Percentiles rank a stretch among this genome's conserved stretches.
Conservation (phyloP, 2,888 invertebrate genomes). For the Aproaerema taeniolella region DNA sequence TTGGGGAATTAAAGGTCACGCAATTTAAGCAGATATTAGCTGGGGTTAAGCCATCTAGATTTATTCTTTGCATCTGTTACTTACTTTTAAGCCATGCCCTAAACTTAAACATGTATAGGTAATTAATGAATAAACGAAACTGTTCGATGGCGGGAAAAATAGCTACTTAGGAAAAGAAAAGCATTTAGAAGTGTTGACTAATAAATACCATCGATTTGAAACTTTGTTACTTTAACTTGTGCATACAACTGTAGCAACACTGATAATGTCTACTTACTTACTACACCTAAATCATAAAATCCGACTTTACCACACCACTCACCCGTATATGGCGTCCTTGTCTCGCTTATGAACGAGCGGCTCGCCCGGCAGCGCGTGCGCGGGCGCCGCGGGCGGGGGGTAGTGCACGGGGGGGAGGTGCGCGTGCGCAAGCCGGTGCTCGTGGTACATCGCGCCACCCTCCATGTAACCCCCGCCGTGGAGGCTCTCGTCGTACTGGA, state of each 20-base stretch:
- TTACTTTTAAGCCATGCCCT: too few species aligned
- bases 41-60: too few species aligned
- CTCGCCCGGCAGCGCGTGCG: constrained; percentile 91
- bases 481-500: constrained; percentile 97
- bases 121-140: too few species aligned
- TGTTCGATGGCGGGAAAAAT: too few species aligned
- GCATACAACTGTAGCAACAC: not conserved
- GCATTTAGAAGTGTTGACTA: too few species aligned
- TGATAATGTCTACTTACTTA: too few species aligned
- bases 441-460: constrained; percentile 84
- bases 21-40: too few species aligned
- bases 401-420: constrained; percentile 84
- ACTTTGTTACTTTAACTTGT: not conserved
- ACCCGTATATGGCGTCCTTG: constrained; percentile 99
- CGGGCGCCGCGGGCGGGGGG: constrained; percentile 90
- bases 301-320: constrained; percentile 79
- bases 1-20: not conserved
- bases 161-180: too few species aligned
- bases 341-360: constrained; percentile 97
- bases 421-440: constrained; percentile 89
- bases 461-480: constrained; percentile 91
- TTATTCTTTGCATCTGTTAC: too few species aligned
- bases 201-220: too few species aligned
- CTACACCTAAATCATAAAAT: constrained; percentile 7
- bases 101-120: too few species aligned